Base-by-base conservation (phyloP, 2,888 invertebrate species). In the Oscheius sp. region DNA sequence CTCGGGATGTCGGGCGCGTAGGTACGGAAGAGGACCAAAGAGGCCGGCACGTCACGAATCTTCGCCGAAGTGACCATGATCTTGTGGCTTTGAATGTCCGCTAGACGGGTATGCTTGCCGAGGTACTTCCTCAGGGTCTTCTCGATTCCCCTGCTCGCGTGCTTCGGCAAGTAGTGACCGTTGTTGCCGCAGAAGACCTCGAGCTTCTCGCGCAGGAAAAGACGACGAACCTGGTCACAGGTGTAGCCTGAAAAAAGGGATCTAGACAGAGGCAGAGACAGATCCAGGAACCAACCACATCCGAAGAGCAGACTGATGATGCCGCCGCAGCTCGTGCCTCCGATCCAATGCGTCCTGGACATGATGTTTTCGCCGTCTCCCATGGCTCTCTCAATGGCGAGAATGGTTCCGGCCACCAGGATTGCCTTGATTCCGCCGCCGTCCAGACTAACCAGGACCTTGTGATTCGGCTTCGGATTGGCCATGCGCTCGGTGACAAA, bases 301-400 rank as follows among this genome's bases (percentile, higher is more conserved):
- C 76, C 71, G n/a, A 81, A 73, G 37, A 74, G 60, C 50, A 75
- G 66, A 21, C 78, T 72, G 73, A 81, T 76, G 32, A 81, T 76
- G 2, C 81, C 81, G 2, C 81, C 81, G 51, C 78, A 77, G 59
- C 77, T 77, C 32, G 81, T 81, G 0, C 81, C 81, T 4, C 75
- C 81, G n/a, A 81, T 55, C 81, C 81, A 81, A 53, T 81, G 81
- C 7, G 78, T 65, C 47, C 77, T 70, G 10, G 73, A 57, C 42
- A 76, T 58, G 0, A 81, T 47, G 7, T 75, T 72, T 60, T 79
- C 81, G 29, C 42, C 42, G 7, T 42, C 42, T 10, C 70, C 70
- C 48, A 70, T 2, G 33, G 33, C 70, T 47, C 60, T 29, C 35
- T 70, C 70, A n/a, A 70, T 58, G 2, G 70, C 70, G 33, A 60